These are phyloP conservation scores for Nemotelus pantherinus DNA, from an alignment of 2,888 invertebrate genomes.

Conservation along the genomic window DNA sequence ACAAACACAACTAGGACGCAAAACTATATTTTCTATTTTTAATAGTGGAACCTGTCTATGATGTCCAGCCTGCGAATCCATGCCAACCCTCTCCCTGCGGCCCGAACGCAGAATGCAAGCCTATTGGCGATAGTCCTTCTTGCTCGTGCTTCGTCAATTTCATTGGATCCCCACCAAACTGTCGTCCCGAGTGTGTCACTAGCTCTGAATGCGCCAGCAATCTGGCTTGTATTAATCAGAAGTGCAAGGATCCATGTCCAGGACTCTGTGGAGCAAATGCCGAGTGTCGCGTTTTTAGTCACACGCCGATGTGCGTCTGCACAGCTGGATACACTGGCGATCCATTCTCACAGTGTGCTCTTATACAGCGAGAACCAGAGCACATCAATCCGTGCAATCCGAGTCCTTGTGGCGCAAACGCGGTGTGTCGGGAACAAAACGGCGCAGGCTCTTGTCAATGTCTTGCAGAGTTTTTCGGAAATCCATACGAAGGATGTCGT, in stretches of 20 bases:
- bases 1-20: background rate
- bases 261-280: constrained; percentile 71
- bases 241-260: constrained; percentile 71
- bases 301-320: constrained; percentile 71
- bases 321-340: constrained; percentile 70
- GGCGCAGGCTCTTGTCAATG: constrained; percentile 79
- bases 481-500: constrained; percentile 78
- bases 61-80: constrained; percentile 63
- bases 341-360: constrained; percentile 66
- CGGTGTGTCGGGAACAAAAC: constrained; percentile 77
- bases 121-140: constrained; percentile 62
- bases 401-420: constrained; percentile 71
- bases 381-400: constrained; percentile 67
- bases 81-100: constrained; percentile 78
- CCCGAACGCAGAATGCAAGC: constrained; percentile 74
- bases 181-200: constrained; percentile 73
- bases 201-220: constrained; percentile 71
- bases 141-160: constrained; percentile 71
- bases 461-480: constrained; percentile 76
- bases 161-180: constrained; percentile 73
- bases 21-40: constrained; percentile 21
- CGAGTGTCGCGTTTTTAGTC: constrained; percentile 68
- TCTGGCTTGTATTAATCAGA: constrained; percentile 69
- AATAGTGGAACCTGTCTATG: constrained; percentile 55
- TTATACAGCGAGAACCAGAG: constrained; percentile 66